phyloP scores from a whole-genome alignment of 1,140 invertebrate species.

The Saccostrea cuccullata region DNA sequence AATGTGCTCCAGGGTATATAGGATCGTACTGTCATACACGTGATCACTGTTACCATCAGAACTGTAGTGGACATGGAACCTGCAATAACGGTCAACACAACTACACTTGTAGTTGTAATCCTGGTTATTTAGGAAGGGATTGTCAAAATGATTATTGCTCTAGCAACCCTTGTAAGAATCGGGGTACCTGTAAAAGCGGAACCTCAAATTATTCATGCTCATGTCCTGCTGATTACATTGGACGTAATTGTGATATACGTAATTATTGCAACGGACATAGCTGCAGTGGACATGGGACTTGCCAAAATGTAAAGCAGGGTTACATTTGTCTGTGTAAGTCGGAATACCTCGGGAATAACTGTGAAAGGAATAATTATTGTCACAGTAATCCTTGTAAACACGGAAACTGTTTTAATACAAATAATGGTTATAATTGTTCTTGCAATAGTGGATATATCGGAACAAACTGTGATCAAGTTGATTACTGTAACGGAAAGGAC shows the following conservation, averaged over 20 bases:
- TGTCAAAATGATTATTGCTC: background rate
- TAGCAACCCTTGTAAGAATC: background rate
- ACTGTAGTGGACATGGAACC: background rate
- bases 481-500: background rate
- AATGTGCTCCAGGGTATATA: background rate
- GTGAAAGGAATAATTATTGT: background rate
- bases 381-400: background rate
- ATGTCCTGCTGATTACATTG: background rate
- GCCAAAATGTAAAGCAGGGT: background rate
- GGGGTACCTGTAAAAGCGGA: background rate
- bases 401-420: background rate
- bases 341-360: background rate
- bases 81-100: background rate
- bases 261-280: background rate
- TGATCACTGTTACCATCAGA: background rate
- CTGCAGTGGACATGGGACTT: conserved; percentile 27
- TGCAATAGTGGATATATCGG: background rate
- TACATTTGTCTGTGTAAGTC: background rate
- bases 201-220: background rate
- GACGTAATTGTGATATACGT: background rate
- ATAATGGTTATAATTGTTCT: background rate
- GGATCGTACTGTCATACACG: background rate
- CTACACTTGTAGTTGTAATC: background rate
- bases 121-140: background rate
- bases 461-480: background rate